These are phyloP conservation scores for Telmatherina bonti DNA, from an alignment of 2,797 vertebrate species.

Conservation along the genomic window DNA sequence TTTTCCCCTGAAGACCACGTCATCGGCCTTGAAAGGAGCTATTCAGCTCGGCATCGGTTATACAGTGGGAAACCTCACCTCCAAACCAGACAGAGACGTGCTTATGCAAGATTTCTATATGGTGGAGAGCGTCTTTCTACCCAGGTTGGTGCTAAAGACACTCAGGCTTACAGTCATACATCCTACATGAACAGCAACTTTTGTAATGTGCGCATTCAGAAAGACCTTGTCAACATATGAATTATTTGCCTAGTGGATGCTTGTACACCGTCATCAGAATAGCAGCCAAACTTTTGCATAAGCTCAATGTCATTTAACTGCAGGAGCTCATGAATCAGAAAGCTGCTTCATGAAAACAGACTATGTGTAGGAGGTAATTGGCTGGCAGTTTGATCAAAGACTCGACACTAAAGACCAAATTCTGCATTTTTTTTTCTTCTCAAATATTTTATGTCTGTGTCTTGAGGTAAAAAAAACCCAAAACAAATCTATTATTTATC, in stretches of 20 bases:
- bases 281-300: slow-evolving; percentile 20
- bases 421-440: slow-evolving; percentile 5
- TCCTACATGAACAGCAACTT: background rate
- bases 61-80: slow-evolving; percentile 96
- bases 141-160: slow-evolving; percentile 86
- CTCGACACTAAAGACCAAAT: slow-evolving; percentile 20
- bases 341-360: slow-evolving; percentile 39
- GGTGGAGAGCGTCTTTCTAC: slow-evolving; percentile 97
- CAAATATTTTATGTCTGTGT: slow-evolving; percentile 35
- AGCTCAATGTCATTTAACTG: slow-evolving; percentile 35
- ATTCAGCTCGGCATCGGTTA: slow-evolving; percentile 98
- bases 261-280: slow-evolving; percentile 18
- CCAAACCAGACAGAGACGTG: slow-evolving; percentile 97
- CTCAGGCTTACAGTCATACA: background rate
- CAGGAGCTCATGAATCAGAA: slow-evolving; percentile 39
- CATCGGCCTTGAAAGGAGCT: slow-evolving; percentile 95
- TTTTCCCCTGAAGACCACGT: slow-evolving; percentile 88
- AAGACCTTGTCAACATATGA: background rate
- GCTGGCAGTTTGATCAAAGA: slow-evolving; percentile 41
- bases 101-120: slow-evolving; percentile 99
- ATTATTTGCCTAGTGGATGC: slow-evolving; percentile 9
- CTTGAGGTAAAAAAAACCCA: background rate
- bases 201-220: background rate
- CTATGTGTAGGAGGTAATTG: slow-evolving; percentile 44
- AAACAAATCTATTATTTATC: slow-evolving; percentile 37